Evolutionary conservation across 2,113 vertebrate genomes (phyloP).

Genomic region (Catharus fuscescens): DNA sequence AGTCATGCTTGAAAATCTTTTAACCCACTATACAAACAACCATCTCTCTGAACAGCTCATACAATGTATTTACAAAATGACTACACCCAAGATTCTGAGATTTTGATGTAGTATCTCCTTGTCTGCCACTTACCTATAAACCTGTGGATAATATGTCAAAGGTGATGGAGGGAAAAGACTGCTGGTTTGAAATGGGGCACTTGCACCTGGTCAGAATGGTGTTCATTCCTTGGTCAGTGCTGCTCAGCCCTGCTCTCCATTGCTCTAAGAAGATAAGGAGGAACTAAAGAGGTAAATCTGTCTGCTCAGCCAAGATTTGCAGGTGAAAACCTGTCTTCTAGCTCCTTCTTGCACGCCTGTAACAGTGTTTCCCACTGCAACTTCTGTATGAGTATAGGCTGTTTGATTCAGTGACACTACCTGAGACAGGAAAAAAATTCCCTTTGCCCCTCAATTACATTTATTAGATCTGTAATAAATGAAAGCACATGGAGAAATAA

Average conservation of each 20-base stretch:
- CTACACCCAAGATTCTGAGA: background rate
- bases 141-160: background rate
- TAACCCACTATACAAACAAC: background rate
- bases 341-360: background rate
- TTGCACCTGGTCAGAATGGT: rapidly evolving
- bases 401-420: background rate
- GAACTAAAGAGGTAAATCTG: background rate
- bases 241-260: background rate
- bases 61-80: background rate
- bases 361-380: background rate
- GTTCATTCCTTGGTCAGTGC: background rate
- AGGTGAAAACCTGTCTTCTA: background rate
- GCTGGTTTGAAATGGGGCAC: background rate
- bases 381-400: background rate
- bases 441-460: background rate
- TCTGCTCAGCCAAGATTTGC: background rate
- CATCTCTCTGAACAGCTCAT: background rate
- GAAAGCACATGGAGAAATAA: background rate
- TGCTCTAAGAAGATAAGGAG: background rate
- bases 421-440: background rate
- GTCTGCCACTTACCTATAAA: background rate
- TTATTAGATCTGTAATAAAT: background rate
- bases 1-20: background rate
- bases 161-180: background rate
- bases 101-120: background rate